Base-by-base conservation (phyloP, 2,797 vertebrate species). In the Epinephelus coioides region DNA sequence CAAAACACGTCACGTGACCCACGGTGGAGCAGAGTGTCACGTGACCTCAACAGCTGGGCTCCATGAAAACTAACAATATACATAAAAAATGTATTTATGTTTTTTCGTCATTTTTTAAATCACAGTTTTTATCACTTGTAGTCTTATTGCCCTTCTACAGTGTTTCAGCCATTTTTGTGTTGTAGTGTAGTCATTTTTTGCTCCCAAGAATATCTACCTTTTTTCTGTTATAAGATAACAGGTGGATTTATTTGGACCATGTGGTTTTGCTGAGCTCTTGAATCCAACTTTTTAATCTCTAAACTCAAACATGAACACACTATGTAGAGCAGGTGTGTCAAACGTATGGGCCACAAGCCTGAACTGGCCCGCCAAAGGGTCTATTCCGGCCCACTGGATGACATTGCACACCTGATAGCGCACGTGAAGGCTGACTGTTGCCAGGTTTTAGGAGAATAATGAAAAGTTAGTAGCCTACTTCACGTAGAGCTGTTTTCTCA, bases 1-100 rank as follows among this genome's bases (percentile, higher is more conserved):
- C 94, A 95, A 89, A 87, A 74, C 51, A 0, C 11, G 5, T 89
- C 95, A 96, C 94, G 94, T 95, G 94, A 94, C 9, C 27, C 82
- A 0, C 10, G 1, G 2, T 19, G 56, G 63, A 59, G 8, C 40
- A 11, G 2, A 0, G 14, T 0, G 76, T 92, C 95, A 96, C 84
- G 76, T 96, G 95, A 91, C 49, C 59, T 18, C n/a, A 51, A 67
- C 75, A 88, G 46, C 65, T 79, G 63, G 17, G 4, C 0, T n/a
- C 12, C 1, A 5, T 7, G 2, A 11, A 23, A 30, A 15, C 8
- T 2, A 8, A n/a, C 14, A 61, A 19, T n/a, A 1, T 17, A 11
- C 23, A 13, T 12, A 3, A 43, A 40, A 43, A 43, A 30, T 30
- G 18, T 50, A n/a, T 25, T 15, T 34, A 3, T 27, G 11, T 40